Percentiles rank a stretch among this genome's conserved stretches.
These are phyloP conservation scores for Callitettix versicolor DNA, from an alignment of 1,140 invertebrate species.

Conservation along the genomic window DNA sequence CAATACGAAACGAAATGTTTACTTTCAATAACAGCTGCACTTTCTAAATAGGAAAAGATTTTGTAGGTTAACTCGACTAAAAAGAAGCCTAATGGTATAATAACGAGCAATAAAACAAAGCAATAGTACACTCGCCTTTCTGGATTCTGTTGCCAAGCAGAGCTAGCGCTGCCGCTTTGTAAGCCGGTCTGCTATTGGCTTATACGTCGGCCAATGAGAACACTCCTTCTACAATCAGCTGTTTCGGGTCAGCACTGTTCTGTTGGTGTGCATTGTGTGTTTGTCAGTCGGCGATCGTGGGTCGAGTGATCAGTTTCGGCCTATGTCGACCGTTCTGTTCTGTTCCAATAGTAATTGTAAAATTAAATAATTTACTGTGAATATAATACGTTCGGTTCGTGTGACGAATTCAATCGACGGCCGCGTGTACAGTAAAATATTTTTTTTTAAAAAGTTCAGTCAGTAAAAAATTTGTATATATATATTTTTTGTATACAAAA, in stretches of 20 bases:
- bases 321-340: background rate
- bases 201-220: constrained; percentile 4
- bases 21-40: no score
- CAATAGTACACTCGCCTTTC: no score
- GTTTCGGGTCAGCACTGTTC: constrained; percentile 1
- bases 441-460: no score
- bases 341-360: background rate
- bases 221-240: constrained; percentile 11
- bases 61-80: no score
- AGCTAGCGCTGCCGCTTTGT: background rate
- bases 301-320: background rate
- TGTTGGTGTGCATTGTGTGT: background rate
- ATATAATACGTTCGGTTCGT: background rate
- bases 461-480: no score
- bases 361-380: background rate
- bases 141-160: background rate
- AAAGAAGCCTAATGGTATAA: no score
- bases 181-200: constrained; percentile 4
- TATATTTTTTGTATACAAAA: background rate
- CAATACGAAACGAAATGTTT: no score
- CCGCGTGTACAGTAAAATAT: background rate
- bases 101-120: no score
- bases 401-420: background rate
- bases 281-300: background rate
- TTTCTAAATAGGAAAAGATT: no score